Conservation (phyloP, 2,797 vertebrate genomes). For the Trachops cirrhosus region DNA sequence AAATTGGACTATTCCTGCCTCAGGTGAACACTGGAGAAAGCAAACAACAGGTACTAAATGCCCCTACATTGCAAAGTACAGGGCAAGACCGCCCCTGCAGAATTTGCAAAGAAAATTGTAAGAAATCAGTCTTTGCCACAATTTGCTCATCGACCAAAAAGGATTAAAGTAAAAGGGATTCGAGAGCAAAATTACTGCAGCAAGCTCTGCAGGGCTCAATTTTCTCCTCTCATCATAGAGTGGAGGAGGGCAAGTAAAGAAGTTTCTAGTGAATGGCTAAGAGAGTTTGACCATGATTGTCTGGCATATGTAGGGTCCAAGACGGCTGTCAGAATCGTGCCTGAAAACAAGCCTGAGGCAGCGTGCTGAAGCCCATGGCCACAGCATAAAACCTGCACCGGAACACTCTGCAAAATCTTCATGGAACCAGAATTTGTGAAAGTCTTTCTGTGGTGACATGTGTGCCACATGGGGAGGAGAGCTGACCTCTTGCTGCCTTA, state of each 20-base stretch:
- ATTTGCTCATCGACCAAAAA: background rate
- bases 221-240: background rate
- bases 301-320: background rate
- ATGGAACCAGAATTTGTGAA: background rate
- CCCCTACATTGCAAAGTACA: background rate
- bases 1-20: slow-evolving; percentile 45
- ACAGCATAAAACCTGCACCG: background rate
- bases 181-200: background rate
- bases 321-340: background rate
- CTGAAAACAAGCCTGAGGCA: background rate
- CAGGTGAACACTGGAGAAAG: slow-evolving; percentile 1
- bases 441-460: background rate
- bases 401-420: background rate
- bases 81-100: background rate
- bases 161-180: background rate
- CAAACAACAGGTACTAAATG: background rate
- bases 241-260: background rate
- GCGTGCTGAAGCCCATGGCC: background rate
- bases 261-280: background rate
- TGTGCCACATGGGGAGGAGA: background rate
- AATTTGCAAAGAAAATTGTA: background rate
- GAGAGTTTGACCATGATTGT: background rate
- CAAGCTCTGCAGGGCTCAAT: background rate
- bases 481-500: background rate
- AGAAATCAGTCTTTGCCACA: background rate